Conservation (phyloP, 2,888 invertebrate genomes). For the Nymphalis urticae region DNA sequence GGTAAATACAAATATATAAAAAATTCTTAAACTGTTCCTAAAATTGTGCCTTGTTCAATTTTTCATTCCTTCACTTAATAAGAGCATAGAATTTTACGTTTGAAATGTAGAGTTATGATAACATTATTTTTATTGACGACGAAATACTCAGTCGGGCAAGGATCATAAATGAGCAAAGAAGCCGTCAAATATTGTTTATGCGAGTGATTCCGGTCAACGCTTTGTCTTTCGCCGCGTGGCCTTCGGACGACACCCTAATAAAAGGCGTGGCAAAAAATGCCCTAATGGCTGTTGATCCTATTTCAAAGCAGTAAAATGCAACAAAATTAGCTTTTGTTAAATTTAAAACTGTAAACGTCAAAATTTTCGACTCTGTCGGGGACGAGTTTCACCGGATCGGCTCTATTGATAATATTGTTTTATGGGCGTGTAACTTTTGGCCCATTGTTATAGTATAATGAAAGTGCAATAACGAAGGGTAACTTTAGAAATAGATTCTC, state of each 20-base stretch:
- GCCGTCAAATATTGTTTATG: conserved; percentile 78
- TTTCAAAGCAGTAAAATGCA: conserved; percentile 79
- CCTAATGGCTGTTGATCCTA: conserved; percentile 77
- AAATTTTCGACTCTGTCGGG: conserved; percentile 52
- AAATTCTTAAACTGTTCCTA: background rate
- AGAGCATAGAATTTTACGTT: background rate
- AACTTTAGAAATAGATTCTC: conserved; percentile 33
- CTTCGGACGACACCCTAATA: conserved; percentile 80
- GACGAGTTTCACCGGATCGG: conserved; percentile 52
- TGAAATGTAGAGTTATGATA: conserved; percentile 9
- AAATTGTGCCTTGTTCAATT: background rate
- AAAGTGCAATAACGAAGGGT: conserved; percentile 44
- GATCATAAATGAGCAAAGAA: conserved; percentile 69
- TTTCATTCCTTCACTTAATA: background rate
- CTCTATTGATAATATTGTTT: conserved; percentile 62
- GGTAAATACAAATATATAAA: background rate
- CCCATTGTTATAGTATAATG: conserved; percentile 53
- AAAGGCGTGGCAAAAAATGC: conserved; percentile 78
- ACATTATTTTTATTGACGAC: conserved; percentile 21
- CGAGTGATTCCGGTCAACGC: conserved; percentile 71
- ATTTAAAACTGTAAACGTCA: conserved; percentile 67
- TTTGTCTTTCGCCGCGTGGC: conserved; percentile 76
- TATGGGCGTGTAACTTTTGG: conserved; percentile 58
- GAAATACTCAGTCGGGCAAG: conserved; percentile 21
- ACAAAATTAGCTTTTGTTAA: conserved; percentile 80